A percentile compares a stretch with the other conserved stretches of the same genome.
phyloP scores from a whole-genome alignment of 2,797 vertebrate species.

The Thripadectes ignobilis region DNA sequence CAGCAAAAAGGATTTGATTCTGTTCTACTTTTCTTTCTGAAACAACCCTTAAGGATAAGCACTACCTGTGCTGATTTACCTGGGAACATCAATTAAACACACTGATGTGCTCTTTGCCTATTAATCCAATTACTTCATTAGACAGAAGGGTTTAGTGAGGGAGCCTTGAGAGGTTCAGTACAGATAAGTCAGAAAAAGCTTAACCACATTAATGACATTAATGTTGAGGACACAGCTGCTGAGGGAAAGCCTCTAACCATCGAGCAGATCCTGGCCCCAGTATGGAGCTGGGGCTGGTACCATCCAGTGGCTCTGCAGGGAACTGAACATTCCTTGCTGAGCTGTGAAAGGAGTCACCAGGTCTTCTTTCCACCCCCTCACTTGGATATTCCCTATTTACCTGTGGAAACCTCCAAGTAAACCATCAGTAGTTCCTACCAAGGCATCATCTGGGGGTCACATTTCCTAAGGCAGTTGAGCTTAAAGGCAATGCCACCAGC shows the following conservation, averaged over 20 bases:
- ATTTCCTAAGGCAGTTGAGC: background rate
- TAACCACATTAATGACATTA: background rate
- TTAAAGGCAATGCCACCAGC: background rate
- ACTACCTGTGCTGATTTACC: slow-evolving; percentile 48
- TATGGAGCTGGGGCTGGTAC: background rate
- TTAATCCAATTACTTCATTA: slow-evolving; percentile 58
- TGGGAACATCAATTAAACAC: slow-evolving; percentile 30
- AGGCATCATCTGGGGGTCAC: background rate
- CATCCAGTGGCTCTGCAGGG: background rate
- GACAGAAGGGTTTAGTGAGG: slow-evolving; percentile 2
- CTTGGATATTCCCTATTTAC: background rate
- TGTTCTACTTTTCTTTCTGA: background rate
- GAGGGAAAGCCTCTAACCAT: background rate
- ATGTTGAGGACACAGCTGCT: background rate
- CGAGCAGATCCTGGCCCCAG: background rate
- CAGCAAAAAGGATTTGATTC: background rate
- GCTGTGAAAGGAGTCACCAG: background rate
- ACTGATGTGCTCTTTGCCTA: slow-evolving; percentile 16
- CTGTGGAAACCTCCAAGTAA: background rate
- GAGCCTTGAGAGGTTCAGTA: slow-evolving; percentile 1
- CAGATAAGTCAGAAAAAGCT: slow-evolving; percentile 17
- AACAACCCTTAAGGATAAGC: background rate
- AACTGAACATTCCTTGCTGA: background rate
- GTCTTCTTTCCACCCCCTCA: background rate
- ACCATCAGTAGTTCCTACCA: background rate